Evolutionary conservation across 2,888 invertebrate species (phyloP), one percentile per base, ranked within the genome.

Genomic region (Macrostomum cliftonense): DNA sequence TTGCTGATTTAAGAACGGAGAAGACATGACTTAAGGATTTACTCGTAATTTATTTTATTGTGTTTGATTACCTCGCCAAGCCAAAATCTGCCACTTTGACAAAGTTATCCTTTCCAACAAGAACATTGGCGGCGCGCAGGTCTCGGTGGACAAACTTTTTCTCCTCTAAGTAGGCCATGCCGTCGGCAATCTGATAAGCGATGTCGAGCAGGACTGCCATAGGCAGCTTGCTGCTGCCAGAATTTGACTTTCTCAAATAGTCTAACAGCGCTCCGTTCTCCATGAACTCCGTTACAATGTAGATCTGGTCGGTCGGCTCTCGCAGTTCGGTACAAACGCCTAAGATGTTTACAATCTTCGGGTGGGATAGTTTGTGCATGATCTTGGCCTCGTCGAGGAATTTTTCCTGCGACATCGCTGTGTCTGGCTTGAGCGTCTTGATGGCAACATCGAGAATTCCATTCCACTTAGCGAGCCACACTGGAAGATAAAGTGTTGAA

Each of bases 231-330:
- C 28, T 28, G 63, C 78, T 78, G 63, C 81, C 82, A 0, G 89
- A 88, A 63, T 86, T 84, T 49, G 64, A 64, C 63, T 86, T 85
- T 53, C 91, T 77, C 42, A 93, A 74, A 71, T 87, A 88, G 63
- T 91, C 89, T 46, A 95, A 73, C 47, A 97, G 73, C 54, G 89
- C 86, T 36, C 95, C 95, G 70, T 91, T 87, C 62, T 79, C 80
- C 95, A 97, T 95, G 70, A 85, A 84, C 65, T 91, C 89, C 0
- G 76, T 76, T 47, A 89, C 83, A 59, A 89, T 91, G 70, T 84
- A 86, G 47, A 91, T 83, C 1, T 89, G 89, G 62, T 89, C 88
- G 2, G 51, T 45, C 9, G 28, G 28, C 28, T 28, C 28, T 4
- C 4, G 28, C 4, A 28, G 4, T 57, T 79, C 78, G 0, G 87